A percentile compares a stretch with the other conserved stretches of the same genome.
phyloP scores from a whole-genome alignment of 2,113 vertebrate genomes.

The Tetrao urogallus region DNA sequence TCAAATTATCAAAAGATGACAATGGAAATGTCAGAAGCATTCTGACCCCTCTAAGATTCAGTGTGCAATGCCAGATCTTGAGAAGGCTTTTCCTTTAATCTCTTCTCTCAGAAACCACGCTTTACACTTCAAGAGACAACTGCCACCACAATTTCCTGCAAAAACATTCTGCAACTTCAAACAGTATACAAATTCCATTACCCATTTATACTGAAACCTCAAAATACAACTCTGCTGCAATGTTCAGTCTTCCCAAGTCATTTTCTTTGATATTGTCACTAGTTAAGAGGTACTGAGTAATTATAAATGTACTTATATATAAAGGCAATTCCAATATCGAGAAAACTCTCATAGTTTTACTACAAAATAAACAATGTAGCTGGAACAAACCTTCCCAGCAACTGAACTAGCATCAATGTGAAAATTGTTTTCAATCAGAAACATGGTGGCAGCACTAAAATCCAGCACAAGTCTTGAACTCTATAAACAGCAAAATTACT shows the following conservation, averaged over 20 bases:
- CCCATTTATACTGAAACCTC: not conserved
- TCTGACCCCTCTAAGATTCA: not conserved
- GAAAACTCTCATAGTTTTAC: not conserved
- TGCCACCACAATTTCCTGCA: not conserved
- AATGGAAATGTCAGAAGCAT: not conserved
- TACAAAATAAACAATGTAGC: not conserved
- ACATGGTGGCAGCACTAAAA: not conserved
- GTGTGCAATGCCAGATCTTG: not conserved
- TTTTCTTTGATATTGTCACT: not conserved
- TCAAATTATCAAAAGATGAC: slow-evolving; percentile 35
- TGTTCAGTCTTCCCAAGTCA: not conserved
- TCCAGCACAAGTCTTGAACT: not conserved
- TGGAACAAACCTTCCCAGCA: not conserved
- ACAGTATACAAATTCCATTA: not conserved
- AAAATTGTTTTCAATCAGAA: not conserved
- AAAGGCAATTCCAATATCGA: not conserved
- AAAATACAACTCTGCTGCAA: not conserved
- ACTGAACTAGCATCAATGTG: not conserved
- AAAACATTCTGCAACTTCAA: not conserved
- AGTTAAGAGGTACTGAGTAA: not conserved
- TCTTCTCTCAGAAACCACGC: not conserved
- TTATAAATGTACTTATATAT: not conserved
- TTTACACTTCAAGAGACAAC: not conserved
- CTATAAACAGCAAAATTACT: not conserved
- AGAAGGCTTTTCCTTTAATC: not conserved